A percentile compares a stretch with the other conserved stretches of the same genome.
phyloP scores from a whole-genome alignment of 2,797 vertebrate species.

The Sitta carolinensis region DNA sequence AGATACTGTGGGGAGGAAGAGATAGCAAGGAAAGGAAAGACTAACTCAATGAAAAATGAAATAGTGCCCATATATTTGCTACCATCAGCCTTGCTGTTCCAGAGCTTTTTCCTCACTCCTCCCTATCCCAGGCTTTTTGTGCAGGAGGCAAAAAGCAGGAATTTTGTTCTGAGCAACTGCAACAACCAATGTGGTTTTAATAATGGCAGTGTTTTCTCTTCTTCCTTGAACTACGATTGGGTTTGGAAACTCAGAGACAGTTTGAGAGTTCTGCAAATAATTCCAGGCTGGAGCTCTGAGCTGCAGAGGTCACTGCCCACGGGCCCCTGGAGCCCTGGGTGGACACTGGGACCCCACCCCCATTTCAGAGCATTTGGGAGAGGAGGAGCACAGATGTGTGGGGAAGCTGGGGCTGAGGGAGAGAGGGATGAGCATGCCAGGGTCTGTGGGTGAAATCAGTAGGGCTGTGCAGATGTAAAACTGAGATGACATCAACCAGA shows the following conservation, averaged over 20 bases:
- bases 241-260: not conserved
- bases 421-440: not conserved
- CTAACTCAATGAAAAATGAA: conserved; percentile 29
- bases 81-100: not conserved
- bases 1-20: not conserved
- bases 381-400: fast-evolving
- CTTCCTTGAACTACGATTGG: not conserved
- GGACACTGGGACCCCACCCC: fast-evolving
- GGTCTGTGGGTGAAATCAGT: not conserved
- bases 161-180: not conserved
- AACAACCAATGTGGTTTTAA: not conserved
- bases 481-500: not conserved
- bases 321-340: not conserved
- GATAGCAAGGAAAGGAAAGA: not conserved
- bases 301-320: not conserved
- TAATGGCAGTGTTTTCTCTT: fast-evolving
- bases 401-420: fast-evolving
- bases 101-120: not conserved
- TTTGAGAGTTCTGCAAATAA: not conserved
- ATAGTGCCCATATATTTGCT: not conserved
- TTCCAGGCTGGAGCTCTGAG: not conserved
- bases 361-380: fast-evolving
- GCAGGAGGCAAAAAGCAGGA: not conserved
- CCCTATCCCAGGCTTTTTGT: not conserved
- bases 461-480: not conserved